Percentiles rank a stretch among this genome's conserved stretches.
These are phyloP conservation scores for Vandiemenella viatica DNA, from an alignment of 2,888 invertebrate genomes.

Conservation along the genomic window DNA sequence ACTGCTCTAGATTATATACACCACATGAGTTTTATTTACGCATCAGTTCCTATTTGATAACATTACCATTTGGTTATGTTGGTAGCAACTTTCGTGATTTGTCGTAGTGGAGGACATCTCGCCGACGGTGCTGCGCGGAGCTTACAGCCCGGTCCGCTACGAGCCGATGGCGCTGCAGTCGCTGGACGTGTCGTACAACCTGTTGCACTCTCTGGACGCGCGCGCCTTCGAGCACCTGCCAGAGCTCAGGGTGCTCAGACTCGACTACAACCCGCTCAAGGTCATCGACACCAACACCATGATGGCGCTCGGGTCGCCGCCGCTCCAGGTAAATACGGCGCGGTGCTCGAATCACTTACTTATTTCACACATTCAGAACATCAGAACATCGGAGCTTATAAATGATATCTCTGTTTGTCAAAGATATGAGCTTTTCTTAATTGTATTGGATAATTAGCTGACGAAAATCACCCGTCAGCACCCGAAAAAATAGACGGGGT, in stretches of 20 bases:
- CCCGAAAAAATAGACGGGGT: too few species aligned
- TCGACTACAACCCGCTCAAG: slow-evolving; percentile 60
- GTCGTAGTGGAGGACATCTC: background rate
- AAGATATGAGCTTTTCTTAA: too few species aligned
- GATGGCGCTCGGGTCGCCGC: background rate
- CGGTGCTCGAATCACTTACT: background rate
- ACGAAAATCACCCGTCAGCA: too few species aligned
- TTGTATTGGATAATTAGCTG: too few species aligned
- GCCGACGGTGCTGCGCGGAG: background rate
- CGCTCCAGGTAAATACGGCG: background rate
- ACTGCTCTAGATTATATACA: too few species aligned
- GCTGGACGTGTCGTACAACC: slow-evolving; percentile 61
- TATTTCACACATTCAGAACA: too few species aligned
- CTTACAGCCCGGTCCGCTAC: background rate
- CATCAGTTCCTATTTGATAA: too few species aligned
- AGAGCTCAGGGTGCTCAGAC: slow-evolving; percentile 52
- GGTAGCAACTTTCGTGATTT: too few species aligned
- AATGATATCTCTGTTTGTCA: too few species aligned
- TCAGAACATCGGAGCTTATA: too few species aligned
- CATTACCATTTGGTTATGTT: too few species aligned
- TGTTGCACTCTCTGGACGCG: slow-evolving; percentile 54
- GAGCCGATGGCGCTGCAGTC: background rate
- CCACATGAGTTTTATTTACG: too few species aligned
- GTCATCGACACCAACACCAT: background rate
- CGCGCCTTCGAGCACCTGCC: slow-evolving; percentile 53